Evolutionary conservation across 92 coral and sea anemone genomes (phyloP), one percentile per base, ranked within the genome.

Genomic region (Porites divaricata): DNA sequence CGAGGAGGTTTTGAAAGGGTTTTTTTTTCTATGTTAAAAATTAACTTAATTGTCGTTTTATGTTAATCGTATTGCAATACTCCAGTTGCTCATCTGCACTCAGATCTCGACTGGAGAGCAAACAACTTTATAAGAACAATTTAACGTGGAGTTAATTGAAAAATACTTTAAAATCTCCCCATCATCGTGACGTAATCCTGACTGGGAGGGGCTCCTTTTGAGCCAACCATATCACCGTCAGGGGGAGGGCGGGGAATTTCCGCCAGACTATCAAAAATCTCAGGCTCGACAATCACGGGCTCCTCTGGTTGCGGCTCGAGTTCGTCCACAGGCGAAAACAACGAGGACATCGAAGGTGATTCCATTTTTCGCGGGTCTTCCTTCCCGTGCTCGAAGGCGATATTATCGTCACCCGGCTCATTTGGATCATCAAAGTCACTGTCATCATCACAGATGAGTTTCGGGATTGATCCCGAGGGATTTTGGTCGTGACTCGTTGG

Each of bases 381-480:
- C 53, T 28, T 53, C 6, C 53, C 86, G 49, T 49, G 19, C 21
- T 62, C 82, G 82, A 25, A 61, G 15, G 66, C 87, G 3, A 10
- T 16, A 59, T 77, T 74, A 62, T 67, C 80, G 48, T 69, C 75
- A 20, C 82, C 88, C 19, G 23, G 1, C 9, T 61, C 85, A 15
- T 77, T 14, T 23, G 53, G 35, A 48, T 79, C 81, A 10, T 72
- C 91, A 24, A 25, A 23, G 4, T 83, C 69, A 0, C 69, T 79
- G 51, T 85, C 93, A 19, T 85, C 75, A 14, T 89, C 90, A 75
- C 80, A 76, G 25, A 63, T 81, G 5, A 70, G 90, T 70, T 74
- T 65, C 24, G 86, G 81, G 53, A 65, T 20, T 23, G 71, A 25
- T 74, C 25, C 81, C 54, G 75, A 63, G 21, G 74, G 81, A 50